A percentile compares a stretch with the other conserved stretches of the same genome.
Evolutionary conservation across 2,113 vertebrate species (phyloP).

Genomic region (Rhadina sibilatrix): DNA sequence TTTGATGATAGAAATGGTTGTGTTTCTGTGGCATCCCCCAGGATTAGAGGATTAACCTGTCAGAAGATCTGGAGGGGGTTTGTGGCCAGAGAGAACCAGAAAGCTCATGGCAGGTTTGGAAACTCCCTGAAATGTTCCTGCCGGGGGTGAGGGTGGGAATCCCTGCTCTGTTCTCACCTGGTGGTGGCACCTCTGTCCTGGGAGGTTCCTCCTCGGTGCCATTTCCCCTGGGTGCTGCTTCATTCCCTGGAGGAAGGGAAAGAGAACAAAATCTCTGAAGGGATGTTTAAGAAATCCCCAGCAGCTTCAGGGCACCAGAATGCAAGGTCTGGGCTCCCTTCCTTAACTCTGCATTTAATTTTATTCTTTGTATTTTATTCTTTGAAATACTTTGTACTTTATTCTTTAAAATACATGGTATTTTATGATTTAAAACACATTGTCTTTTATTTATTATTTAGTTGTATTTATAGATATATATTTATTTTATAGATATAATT

Average conservation of each 20-base stretch:
- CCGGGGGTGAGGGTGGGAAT: background rate
- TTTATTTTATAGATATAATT: too few species aligned
- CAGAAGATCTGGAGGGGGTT: background rate
- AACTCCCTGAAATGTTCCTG: background rate
- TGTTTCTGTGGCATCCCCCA: background rate
- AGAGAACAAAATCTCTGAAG: background rate
- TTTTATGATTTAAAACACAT: background rate
- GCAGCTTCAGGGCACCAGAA: background rate
- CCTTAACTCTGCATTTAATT: accelerated
- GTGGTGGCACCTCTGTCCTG: background rate
- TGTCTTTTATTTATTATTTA: background rate
- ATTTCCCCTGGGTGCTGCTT: background rate
- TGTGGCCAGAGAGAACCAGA: background rate
- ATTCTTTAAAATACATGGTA: too few species aligned
- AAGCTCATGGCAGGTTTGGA: background rate
- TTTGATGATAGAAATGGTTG: background rate
- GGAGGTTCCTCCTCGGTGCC: background rate
- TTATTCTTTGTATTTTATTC: background rate
- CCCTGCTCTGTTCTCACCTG: background rate
- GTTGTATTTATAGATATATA: background rate
- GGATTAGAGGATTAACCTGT: too few species aligned
- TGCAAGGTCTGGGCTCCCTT: background rate
- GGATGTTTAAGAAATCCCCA: background rate
- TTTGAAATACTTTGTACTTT: background rate
- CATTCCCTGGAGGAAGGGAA: background rate